Conservation (phyloP, 2,113 vertebrate species). For the Gallinago jamesoni region DNA sequence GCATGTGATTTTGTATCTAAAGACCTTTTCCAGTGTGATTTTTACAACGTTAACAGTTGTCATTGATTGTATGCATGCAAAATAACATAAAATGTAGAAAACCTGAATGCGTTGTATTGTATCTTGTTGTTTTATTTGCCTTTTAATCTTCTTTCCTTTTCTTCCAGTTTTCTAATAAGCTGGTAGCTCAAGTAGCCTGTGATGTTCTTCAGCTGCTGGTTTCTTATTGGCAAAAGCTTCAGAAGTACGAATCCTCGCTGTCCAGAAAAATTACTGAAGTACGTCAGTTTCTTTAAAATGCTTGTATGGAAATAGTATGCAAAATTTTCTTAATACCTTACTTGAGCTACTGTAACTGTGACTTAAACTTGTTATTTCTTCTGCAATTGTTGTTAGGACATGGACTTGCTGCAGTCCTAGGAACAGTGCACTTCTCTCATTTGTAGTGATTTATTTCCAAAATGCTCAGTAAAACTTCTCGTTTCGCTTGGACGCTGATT, state of each 20-base stretch:
- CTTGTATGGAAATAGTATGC: not conserved
- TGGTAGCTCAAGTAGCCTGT: conserved; percentile 91
- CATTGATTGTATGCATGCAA: not conserved
- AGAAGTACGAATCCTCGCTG: conserved; percentile 82
- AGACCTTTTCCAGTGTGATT: not conserved
- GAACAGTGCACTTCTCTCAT: not conserved
- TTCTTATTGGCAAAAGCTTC: conserved; percentile 92
- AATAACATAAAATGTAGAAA: not conserved
- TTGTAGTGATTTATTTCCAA: not conserved
- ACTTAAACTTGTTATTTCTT: not conserved
- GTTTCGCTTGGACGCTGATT: accelerated
- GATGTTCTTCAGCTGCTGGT: conserved; percentile 93
- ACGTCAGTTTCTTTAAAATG: conserved; percentile 8
- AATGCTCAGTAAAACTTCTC: not conserved
- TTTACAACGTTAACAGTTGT: accelerated
- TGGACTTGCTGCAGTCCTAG: not conserved
- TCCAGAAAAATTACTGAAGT: conserved; percentile 95
- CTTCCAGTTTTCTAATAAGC: conserved; percentile 91
- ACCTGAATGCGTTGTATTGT: not conserved
- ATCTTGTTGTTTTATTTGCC: not conserved
- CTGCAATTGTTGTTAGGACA: not conserved
- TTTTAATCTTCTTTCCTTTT: conserved; percentile 20
- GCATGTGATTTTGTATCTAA: not conserved
- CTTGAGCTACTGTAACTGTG: not conserved
- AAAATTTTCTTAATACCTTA: not conserved